Conservation (phyloP, 1,140 invertebrate species). For the Drosophila arizonae region DNA sequence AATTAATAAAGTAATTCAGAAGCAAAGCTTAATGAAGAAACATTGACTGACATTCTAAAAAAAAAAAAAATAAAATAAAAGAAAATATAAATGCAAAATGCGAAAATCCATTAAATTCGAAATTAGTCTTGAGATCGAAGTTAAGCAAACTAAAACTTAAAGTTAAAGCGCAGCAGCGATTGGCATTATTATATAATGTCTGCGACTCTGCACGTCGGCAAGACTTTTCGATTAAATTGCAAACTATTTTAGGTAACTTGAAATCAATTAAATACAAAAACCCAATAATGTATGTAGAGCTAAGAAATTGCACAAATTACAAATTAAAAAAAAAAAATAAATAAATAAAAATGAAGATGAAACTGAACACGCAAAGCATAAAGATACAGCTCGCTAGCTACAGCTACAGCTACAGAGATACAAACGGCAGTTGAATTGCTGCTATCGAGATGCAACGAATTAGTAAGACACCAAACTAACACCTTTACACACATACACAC, state of each 20-base stretch:
- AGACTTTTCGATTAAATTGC: constrained; percentile 69
- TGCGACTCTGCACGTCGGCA: constrained; percentile 53
- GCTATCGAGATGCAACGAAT: constrained; percentile 64
- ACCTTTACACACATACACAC: constrained; percentile 27
- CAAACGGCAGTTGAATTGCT: constrained; percentile 22
- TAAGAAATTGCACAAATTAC: constrained; percentile 64
- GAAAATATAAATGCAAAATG: constrained; percentile 14
- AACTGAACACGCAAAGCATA: constrained; percentile 23
- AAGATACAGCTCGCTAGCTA: constrained; percentile 23
- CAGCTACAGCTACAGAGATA: constrained; percentile 31
- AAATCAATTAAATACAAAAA: constrained; percentile 66
- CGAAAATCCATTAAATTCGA: constrained; percentile 35
- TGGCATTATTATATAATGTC: constrained; percentile 70
- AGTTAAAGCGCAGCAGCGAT: constrained; percentile 37
- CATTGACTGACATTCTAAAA: constrained; percentile 67
- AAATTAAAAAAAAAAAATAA: constrained; percentile 9
- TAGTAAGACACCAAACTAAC: constrained; percentile 46
- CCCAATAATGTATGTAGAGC: constrained; percentile 46
- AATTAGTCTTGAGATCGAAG: constrained; percentile 20
- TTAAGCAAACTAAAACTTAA: constrained; percentile 49
- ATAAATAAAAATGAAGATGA: neutral
- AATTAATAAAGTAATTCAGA: constrained; percentile 53
- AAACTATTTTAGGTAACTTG: constrained; percentile 69
- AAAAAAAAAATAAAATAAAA: constrained; percentile 30
- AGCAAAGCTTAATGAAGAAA: constrained; percentile 79